Evolutionary conservation across 2,888 invertebrate genomes (phyloP), one percentile per base, ranked within the genome.

Genomic region (Encarsia formosa): DNA sequence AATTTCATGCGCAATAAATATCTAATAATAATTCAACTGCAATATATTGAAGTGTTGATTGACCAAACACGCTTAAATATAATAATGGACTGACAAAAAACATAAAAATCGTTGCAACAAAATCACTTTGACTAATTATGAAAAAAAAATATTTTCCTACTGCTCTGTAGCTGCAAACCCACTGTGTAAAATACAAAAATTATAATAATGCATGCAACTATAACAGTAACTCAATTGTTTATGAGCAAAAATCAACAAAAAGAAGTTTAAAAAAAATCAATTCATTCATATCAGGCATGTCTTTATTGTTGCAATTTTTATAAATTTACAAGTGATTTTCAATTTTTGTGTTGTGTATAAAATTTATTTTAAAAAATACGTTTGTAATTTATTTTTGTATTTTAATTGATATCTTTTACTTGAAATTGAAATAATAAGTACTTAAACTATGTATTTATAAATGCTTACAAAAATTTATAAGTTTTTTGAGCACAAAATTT

Each of bases 131-230:
- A 45, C 45, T 49, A 45, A 15, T 39, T 37, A 24, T 42, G 16
- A 40, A 39, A 49, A 18, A 49, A 46, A 37, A 20, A 54, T 56
- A 56, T 56, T 56, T 56, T 56, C 52, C 52, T 56, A 56, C 49
- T 52, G 49, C 24, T 49, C 42, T 49, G 44, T 4, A 23, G 47
- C 15, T 52, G 43, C 48, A 32, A 49, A 42, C 19, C 34, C 45
- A 22, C 42, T 37, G n/a, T 45, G n/a, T 16, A 39, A 49, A 40
- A 8, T 23, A 15, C 23, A 13, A 19, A 34, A 50, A 46, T 43
- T 49, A 35, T 31, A 16, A 29, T 46, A 39, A n/a, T 31, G 22
- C 18, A 32, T 18, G 40, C 38, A 49, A 31, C 45, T 49, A 34
- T 5, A 50, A 31, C 22, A 46, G 26, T 49, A 38, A 55, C 26